A percentile compares a stretch with the other conserved stretches of the same genome.
Conservation (phyloP, 30 jellyfish, hydroid and myxozoan species). For the Turritopsis dohrnii region DNA sequence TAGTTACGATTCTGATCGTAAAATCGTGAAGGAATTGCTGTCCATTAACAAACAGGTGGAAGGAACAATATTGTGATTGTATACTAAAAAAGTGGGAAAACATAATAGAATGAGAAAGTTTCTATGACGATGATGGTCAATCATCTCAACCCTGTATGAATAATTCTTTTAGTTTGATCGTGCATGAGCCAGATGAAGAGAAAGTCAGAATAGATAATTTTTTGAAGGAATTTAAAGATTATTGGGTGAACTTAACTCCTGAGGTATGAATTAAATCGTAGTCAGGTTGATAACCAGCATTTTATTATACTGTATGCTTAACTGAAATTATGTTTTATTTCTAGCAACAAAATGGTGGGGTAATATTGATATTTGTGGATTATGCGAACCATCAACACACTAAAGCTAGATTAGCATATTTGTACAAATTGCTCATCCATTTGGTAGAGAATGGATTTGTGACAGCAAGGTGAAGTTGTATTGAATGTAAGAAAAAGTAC, state of each 20-base stretch:
- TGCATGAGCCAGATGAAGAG: constrained; percentile 47
- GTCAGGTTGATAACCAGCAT: not conserved
- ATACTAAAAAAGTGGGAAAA: no score
- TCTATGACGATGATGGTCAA: no score
- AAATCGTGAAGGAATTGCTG: not conserved
- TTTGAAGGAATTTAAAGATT: constrained; percentile 42
- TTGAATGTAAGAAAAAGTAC: not conserved
- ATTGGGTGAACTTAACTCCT: constrained; percentile 52
- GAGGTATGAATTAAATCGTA: constrained; percentile 14
- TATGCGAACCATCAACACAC: constrained; percentile 83
- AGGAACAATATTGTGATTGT: no score
- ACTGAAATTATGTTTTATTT: not conserved
- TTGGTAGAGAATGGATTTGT: constrained; percentile 60
- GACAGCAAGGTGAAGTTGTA: constrained; percentile 60
- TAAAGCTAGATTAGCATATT: constrained; percentile 53
- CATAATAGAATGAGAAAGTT: no score
- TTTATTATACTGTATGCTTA: not conserved
- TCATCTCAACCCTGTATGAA: no score
- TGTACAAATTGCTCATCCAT: constrained; percentile 53
- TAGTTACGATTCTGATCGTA: not conserved
- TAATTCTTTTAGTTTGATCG: constrained; percentile 34
- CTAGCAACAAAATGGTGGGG: constrained; percentile 22
- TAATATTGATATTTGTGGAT: constrained; percentile 41
- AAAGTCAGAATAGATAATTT: constrained; percentile 39
- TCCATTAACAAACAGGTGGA: no score